Base-by-base conservation (phyloP, 2,797 vertebrate species). In the Rhyacichthys aspro region DNA sequence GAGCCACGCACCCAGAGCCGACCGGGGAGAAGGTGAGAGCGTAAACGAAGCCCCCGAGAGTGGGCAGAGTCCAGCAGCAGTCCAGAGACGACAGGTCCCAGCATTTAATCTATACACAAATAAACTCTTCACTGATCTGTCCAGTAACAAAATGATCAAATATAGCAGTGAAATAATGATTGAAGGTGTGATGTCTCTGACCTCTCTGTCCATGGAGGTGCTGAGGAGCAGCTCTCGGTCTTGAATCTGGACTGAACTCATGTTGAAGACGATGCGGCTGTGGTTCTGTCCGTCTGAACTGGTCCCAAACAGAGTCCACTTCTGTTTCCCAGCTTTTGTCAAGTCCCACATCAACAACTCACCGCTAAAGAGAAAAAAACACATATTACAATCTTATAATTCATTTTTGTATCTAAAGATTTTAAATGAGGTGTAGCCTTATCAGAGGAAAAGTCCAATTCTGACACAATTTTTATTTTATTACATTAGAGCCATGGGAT, bases 321-420 rank as follows among this genome's bases (percentile, higher is more conserved):
- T 95, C 52, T 94, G 93, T 79, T 97, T 97, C n/a, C 95, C 95
- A 0, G 90, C 63, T 42, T 90, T 93, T 17, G 85, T 76, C 82
- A 99, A 79, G 85, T 98, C 95, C 97, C 96, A 99, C 11, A 94
- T 77, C 12, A 98, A 84, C 76, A 98, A 52, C 75, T 99, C 97
- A 0, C 98, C 98, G 9, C 98, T 98, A 67, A 3, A 9, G 8
- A 28, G 1, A 28, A 28, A 28, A 28, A 28, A 28, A 28, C 3
- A 23, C 2, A 23, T 2, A 23, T 23, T 2, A 32, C 10, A 46
- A 0, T n/a, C n/a, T n/a, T n/a, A n/a, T n/a, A 1, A 23, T 10
- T 44, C 18, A 43, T 16, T 19, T 45, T 11, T 28, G 4, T 28
- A 28, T 28, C 23, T 2, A 28, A 3, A 28, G 23, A 28, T 2